These are phyloP conservation scores for Lymantria monacha DNA, from an alignment of 2,888 invertebrate species.

Conservation along the genomic window DNA sequence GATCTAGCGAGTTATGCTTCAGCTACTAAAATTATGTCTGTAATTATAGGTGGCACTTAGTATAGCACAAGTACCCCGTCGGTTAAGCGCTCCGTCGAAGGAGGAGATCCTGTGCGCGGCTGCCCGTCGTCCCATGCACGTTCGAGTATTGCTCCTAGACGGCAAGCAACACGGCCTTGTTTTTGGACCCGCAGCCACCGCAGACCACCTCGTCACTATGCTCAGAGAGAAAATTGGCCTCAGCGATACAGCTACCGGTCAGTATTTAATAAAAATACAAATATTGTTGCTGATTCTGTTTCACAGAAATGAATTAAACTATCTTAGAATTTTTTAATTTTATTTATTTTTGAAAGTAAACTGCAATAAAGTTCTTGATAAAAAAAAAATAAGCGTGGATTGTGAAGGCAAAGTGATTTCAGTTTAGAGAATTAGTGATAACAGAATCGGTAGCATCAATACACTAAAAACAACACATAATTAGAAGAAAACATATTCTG, in stretches of 20 bases:
- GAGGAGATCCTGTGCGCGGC: slow-evolving; percentile 97
- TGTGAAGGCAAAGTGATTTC: too few species aligned
- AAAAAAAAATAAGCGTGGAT: too few species aligned
- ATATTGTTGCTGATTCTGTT: background rate
- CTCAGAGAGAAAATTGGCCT: slow-evolving; percentile 95
- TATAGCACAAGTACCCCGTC: slow-evolving; percentile 83
- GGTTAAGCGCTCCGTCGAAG: slow-evolving; percentile 94
- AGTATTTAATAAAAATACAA: slow-evolving; percentile 6
- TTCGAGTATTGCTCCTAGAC: slow-evolving; percentile 95
- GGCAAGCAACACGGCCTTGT: slow-evolving; percentile 97
- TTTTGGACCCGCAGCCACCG: slow-evolving; percentile 96
- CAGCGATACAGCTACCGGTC: slow-evolving; percentile 87
- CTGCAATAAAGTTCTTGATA: too few species aligned
- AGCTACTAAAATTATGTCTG: background rate
- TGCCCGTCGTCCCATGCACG: slow-evolving; percentile 94
- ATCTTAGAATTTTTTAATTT: too few species aligned
- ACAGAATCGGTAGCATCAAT: too few species aligned
- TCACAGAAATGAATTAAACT: too few species aligned
- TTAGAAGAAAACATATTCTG: too few species aligned
- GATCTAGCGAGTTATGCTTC: too few species aligned
- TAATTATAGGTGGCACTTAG: slow-evolving; percentile 65
- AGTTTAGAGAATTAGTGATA: too few species aligned
- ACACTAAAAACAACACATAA: too few species aligned
- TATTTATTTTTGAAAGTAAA: too few species aligned
- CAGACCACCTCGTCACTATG: slow-evolving; percentile 93